Base-by-base conservation (phyloP, 2,113 vertebrate genomes). In the Menidia beryllina region DNA sequence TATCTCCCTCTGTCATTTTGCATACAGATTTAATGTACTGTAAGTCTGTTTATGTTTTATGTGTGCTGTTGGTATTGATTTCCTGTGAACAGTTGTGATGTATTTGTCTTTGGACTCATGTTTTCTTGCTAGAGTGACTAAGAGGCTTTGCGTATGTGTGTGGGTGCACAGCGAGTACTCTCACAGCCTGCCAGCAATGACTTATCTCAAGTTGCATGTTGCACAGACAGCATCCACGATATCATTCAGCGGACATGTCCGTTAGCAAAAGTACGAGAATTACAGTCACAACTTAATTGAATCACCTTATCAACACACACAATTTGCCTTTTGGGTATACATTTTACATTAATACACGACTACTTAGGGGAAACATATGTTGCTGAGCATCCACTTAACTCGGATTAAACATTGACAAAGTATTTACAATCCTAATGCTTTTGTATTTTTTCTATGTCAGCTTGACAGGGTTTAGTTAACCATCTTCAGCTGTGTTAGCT, bases 191-290 rank as follows among this genome's bases (percentile, higher is more conserved):
- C 70, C 77, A 88, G 77, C 77, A 34, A 70, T 34, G 60, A 79
- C 79, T 86, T 82, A 64, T 87, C 73, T 75, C 83, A 83, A 82
- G 83, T 84, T 79, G 50, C 84, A 75, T 24, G 55, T 72, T 77
- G 68, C 64, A 45, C 69, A 72, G 72, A 75, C 66, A 43, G 71
- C 74, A 61, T 57, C 73, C 43, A 25, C 72, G 63, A 80, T 62
- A 77, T 74, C 75, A 69, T 58, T 72, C 70, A 27, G 61, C 21
- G 27, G 59, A 64, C 60, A 69, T n/a, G 45, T 67, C 61, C n/a
- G 23, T 14, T 69, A 48, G 49, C 56, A 19, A 23, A 27, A 56
- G 67, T 51, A 20, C 38, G 3, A 17, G 21, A 34, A 78, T 64
- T 60, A 47, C 38, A 49, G 58, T 30, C 47, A 19, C 38, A 55